phyloP scores from a whole-genome alignment of 2,797 vertebrate genomes.

The Coranthus polyacanthus region DNA sequence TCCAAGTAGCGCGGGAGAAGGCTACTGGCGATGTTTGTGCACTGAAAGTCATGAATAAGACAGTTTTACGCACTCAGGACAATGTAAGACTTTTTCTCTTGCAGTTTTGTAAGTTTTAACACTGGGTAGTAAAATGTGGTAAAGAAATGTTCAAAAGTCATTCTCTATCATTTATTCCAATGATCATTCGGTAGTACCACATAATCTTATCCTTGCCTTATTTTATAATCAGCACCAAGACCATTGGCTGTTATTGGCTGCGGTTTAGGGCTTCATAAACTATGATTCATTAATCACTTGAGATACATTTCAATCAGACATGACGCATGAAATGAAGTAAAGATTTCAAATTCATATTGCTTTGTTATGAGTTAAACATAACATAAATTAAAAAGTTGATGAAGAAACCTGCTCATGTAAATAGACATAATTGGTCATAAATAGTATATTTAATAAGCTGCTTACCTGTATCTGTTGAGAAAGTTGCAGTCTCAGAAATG shows the following conservation, averaged over 20 bases:
- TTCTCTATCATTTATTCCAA: background rate
- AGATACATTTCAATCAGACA: background rate
- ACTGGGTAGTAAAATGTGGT: background rate
- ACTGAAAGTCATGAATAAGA: conserved; percentile 96
- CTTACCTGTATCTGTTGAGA: no score
- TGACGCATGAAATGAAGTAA: background rate
- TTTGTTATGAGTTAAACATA: background rate
- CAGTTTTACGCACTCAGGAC: conserved; percentile 85
- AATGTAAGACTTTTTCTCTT: conserved; percentile 87
- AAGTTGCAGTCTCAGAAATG: conserved; percentile 38
- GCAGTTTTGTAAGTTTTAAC: background rate
- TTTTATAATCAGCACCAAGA: background rate
- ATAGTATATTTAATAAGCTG: background rate
- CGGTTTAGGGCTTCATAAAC: background rate
- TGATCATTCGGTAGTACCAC: background rate
- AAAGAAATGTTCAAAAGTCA: background rate
- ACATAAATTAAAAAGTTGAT: background rate
- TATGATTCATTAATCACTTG: background rate
- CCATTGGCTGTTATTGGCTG: background rate
- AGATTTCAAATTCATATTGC: background rate
- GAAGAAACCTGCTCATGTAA: no score
- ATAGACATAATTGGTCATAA: background rate
- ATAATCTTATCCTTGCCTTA: no score
- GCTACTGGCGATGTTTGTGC: conserved; percentile 92
- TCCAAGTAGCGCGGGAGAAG: conserved; percentile 93